phyloP scores from a whole-genome alignment of 2,113 vertebrate species.

The Xiphophorus couchianus region DNA sequence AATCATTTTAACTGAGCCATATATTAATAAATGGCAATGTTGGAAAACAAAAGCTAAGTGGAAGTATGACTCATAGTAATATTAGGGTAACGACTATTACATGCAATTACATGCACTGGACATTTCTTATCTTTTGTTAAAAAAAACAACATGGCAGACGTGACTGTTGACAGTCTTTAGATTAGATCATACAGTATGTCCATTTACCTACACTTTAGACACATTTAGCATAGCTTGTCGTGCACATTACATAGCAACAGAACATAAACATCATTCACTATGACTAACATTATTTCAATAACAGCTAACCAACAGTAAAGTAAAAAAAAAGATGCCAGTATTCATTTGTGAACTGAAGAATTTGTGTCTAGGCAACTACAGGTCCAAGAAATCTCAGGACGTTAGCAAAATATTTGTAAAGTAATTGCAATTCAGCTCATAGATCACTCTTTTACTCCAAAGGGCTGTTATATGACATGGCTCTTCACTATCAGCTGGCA shows the following conservation, averaged over 20 bases:
- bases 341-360: background rate
- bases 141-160: too few species aligned
- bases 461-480: background rate
- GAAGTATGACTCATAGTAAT: too few species aligned
- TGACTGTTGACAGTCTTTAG: too few species aligned
- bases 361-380: background rate
- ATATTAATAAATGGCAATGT: background rate
- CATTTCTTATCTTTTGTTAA: too few species aligned
- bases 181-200: too few species aligned
- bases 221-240: too few species aligned
- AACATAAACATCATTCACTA: background rate
- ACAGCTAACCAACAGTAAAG: background rate
- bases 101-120: too few species aligned
- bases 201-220: too few species aligned
- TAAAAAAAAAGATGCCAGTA: background rate
- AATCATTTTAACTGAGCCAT: background rate
- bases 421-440: background rate
- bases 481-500: conserved; percentile 18
- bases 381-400: background rate
- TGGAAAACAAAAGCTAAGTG: background rate
- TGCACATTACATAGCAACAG: too few species aligned
- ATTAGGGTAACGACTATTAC: too few species aligned
- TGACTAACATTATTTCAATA: background rate
- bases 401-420: background rate
- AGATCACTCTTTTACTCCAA: background rate